phyloP scores from a whole-genome alignment of 2,888 invertebrate genomes.

The Agapetus fuscipes region DNA sequence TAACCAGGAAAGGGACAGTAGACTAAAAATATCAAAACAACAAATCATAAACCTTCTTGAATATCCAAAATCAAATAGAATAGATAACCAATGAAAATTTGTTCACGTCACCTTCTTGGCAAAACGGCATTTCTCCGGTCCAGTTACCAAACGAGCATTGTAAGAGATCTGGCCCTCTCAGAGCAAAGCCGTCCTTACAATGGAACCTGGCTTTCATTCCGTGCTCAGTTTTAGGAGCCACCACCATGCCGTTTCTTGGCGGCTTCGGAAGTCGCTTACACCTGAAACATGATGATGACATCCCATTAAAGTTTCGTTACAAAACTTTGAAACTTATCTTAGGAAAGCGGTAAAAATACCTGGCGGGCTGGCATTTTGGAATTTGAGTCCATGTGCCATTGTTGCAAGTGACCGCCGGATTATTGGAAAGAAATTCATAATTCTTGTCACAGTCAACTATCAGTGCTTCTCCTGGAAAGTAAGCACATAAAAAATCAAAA shows the following conservation, averaged over 20 bases:
- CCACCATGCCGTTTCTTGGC: conserved; percentile 90
- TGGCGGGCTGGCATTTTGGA: conserved; percentile 73
- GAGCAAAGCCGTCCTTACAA: conserved; percentile 85
- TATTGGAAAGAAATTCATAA: conserved; percentile 72
- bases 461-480: conserved; percentile 36
- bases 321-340: no score
- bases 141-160: conserved; percentile 93
- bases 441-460: conserved; percentile 73
- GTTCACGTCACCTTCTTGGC: conserved; percentile 57
- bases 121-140: conserved; percentile 81
- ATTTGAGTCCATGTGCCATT: conserved; percentile 95
- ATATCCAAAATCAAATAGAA: neutral
- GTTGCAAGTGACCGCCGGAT: conserved; percentile 73
- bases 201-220: conserved; percentile 90
- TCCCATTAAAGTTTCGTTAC: no score
- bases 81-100: neutral
- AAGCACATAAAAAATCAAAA: neutral
- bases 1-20: conserved; percentile 91
- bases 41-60: no score
- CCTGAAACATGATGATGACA: conserved; percentile 33
- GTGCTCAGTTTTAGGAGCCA: conserved; percentile 95
- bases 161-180: conserved; percentile 69
- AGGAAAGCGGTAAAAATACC: conserved; percentile 48
- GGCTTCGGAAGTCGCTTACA: conserved; percentile 76
- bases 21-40: conserved; percentile 56